Evolutionary conservation across 2,797 vertebrate genomes (phyloP), one percentile per base, ranked within the genome.

Genomic region (Bovichtus diacanthus): DNA sequence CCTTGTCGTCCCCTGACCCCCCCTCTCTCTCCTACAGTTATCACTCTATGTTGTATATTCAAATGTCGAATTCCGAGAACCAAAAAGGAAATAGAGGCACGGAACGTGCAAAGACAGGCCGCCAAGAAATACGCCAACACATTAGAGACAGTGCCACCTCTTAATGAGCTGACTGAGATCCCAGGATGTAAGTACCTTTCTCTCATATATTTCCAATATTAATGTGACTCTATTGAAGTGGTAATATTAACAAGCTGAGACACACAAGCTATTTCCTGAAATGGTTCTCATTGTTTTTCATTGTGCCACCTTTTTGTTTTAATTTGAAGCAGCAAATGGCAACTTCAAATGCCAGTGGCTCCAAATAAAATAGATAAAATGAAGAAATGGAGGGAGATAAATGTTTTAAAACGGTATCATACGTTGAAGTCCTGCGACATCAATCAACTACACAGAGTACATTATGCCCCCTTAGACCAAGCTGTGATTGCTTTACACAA

Each of bases 31-130:
- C 31, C 5, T 43, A 51, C 31, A 98, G 98, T 99, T n/a, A 99
- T 99, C 87, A 98, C 97, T 0, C 90, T 99, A 10, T 99, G 98
- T 90, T 99, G 98, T 59, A 96, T 99, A 87, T 99, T 99, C 94
- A 99, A 99, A 90, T 99, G 98, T 75, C 97, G 98, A 0, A 98
- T 99, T 64, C 98, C 98, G 0, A 94, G 98, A 38, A 99, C 98
- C 3, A 97, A 94, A 90, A 99, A 99, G 87, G 98, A 99, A 94
- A 99, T 99, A 0, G 98, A 99, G 77, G 98, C 97, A 0, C 95
- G 98, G 0, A 95, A 96, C 1, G 94, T 94, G 0, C 97, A 99
- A 80, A 95, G 98, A 15, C 92, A 93, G 80, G 98, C 98, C 0
- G 98, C 97, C 78, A 99, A 99, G 87, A 95, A 90, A n/a, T 99